Base-by-base conservation (phyloP, 2,888 invertebrate genomes). In the Vanessa cardui region DNA sequence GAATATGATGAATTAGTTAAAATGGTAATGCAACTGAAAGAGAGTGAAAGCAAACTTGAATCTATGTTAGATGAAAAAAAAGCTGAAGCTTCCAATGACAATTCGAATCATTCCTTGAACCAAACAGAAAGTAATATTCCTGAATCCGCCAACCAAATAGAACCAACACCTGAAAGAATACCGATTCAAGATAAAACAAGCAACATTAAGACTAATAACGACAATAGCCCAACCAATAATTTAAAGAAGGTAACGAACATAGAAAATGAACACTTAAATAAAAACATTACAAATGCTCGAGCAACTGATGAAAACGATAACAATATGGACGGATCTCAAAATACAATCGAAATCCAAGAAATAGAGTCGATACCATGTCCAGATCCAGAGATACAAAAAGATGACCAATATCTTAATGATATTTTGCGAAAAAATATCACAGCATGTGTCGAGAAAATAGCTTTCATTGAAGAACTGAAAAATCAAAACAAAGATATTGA, bases 1-100 rank as follows among this genome's bases (percentile, higher is more conserved):
- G 92, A 92, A 82, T 92, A 92, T 77, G 94, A 94, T 79, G 95
- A 95, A 81, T 89, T 96, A 76, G 89, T 94, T 78, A 93, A 92
- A 85, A 95, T 95, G 94, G 93, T 95, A 77, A 94, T 94, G 84
- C 94, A 95, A 86, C 90, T 96, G 74, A 94, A 94, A 85, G 96
- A 96, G 83, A 96, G 96, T 81, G 96, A 96, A 88, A 91, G 83
- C 66, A 96, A 95, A 85, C 88, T 96, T 74, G 91, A 94, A 78
- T 90, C 87, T 77, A 92, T 95, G 70, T 86, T 95, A 62, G 76
- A 76, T 58, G 87, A 88, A 50, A 84, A 77, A 56, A 81, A 78
- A 71, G 84, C 88, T 52, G 91, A 90, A 76, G 85, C 87, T 15
- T 86, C 87, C 44, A 81, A 77, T 44, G 87, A 86, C 64, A 86